Conservation (phyloP, 2,113 vertebrate species). For the Megaceryle maxima region DNA sequence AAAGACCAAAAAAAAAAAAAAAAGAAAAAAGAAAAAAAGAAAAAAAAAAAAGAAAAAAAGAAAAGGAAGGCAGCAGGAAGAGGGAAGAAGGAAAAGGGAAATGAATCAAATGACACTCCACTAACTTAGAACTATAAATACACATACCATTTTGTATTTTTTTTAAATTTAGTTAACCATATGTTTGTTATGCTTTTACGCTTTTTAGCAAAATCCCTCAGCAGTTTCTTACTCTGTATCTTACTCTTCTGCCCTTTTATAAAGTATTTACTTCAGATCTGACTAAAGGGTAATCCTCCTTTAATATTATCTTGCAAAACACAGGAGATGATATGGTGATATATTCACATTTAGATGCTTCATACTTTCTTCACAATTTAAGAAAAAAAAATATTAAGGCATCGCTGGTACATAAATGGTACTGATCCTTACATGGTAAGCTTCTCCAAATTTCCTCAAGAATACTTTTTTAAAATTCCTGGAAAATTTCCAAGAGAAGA, state of each 20-base stretch:
- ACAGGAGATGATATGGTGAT: not conserved
- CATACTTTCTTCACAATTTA: not conserved
- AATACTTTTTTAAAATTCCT: not conserved
- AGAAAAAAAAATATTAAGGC: not conserved
- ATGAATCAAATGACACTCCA: not conserved
- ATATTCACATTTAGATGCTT: not conserved
- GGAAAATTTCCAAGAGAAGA: not conserved
- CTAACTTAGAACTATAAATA: not conserved
- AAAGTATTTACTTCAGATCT: constrained; percentile 1
- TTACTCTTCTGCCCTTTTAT: constrained; percentile 4
- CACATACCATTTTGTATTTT: not conserved
- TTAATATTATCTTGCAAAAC: not conserved
- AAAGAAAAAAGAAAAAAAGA: not conserved
- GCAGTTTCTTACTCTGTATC: not conserved
- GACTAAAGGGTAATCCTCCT: not conserved
- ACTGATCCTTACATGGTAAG: not conserved
- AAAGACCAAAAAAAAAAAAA: not conserved
- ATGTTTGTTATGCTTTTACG: not conserved
- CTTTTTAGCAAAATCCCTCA: not conserved
- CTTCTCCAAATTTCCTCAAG: not conserved
- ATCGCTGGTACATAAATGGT: not conserved
- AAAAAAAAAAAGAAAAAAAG: not conserved
- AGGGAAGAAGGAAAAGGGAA: not conserved
- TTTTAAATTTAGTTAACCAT: not conserved
- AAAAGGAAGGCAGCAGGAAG: no score